phyloP scores from a whole-genome alignment of 2,113 vertebrate genomes.

The Caretta caretta region DNA sequence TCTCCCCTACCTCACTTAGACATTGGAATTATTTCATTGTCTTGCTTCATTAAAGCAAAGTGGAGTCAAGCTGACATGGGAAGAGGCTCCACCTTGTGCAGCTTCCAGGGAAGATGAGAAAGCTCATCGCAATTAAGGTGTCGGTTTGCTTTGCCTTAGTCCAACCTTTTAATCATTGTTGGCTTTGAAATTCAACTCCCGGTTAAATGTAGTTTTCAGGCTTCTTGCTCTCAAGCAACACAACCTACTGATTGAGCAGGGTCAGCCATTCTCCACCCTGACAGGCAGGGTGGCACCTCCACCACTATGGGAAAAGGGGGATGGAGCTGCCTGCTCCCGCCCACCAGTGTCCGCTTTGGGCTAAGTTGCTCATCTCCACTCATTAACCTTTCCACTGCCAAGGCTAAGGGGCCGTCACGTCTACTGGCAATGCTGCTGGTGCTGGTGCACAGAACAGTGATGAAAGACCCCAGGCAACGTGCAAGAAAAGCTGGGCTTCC shows the following conservation, averaged over 20 bases:
- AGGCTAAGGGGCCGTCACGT: background rate
- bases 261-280: background rate
- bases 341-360: background rate
- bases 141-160: conserved; percentile 53
- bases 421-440: background rate
- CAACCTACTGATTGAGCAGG: background rate
- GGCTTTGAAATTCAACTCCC: conserved; percentile 33
- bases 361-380: background rate
- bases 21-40: conserved; percentile 59
- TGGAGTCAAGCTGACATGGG: conserved; percentile 52
- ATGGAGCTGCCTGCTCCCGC: background rate
- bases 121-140: conserved; percentile 21
- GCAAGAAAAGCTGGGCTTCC: background rate
- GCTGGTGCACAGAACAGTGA: background rate
- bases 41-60: conserved; percentile 62
- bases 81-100: conserved; percentile 70
- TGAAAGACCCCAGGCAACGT: background rate
- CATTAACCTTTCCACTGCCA: background rate
- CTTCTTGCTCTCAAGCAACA: background rate
- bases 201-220: background rate
- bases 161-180: background rate
- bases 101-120: conserved; percentile 28
- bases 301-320: background rate
- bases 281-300: background rate
- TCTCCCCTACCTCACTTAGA: conserved; percentile 41